Percentiles rank a stretch among this genome's conserved stretches.
Evolutionary conservation across 2,888 invertebrate species (phyloP).

Genomic region (Cenopis cana): DNA sequence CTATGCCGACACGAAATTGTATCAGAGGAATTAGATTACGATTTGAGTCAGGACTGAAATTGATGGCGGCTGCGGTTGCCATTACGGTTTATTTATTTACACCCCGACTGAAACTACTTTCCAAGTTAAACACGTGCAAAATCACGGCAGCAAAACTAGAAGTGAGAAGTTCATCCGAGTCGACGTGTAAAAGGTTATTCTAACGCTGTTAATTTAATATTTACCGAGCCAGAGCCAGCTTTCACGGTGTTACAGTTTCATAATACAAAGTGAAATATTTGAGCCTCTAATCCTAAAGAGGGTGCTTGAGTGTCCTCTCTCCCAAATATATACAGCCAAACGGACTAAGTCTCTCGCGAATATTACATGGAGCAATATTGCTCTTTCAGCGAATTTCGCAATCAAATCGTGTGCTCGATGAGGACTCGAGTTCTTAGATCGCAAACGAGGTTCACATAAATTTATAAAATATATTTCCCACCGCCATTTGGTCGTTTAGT

Average conservation of each 20-base stretch:
- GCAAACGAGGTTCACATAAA: slow-evolving; percentile 28
- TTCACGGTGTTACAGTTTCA: slow-evolving; percentile 44
- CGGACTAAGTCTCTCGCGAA: slow-evolving; percentile 37
- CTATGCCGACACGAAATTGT: slow-evolving; percentile 39
- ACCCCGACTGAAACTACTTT: not conserved
- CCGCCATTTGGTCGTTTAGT: slow-evolving; percentile 19
- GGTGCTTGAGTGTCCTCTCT: slow-evolving; percentile 39
- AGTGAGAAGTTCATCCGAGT: slow-evolving; percentile 2
- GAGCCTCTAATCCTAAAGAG: slow-evolving; percentile 42
- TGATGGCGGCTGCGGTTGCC: slow-evolving; percentile 17
- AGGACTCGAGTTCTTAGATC: slow-evolving; percentile 7
- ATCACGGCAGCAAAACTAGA: not conserved
- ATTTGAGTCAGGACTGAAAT: slow-evolving; percentile 33
- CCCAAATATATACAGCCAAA: slow-evolving; percentile 41
- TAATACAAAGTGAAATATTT: slow-evolving; percentile 44
- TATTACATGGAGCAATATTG: slow-evolving; percentile 42
- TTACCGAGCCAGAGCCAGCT: slow-evolving; percentile 36
- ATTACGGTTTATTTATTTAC: slow-evolving; percentile 6
- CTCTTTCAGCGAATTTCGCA: slow-evolving; percentile 38
- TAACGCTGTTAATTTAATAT: slow-evolving; percentile 40
- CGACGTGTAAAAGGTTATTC: slow-evolving; percentile 27
- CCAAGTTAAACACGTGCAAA: not conserved
- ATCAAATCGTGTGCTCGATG: slow-evolving; percentile 37
- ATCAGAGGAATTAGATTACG: slow-evolving; percentile 41
- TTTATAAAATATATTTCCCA: slow-evolving; percentile 9